phyloP scores from a whole-genome alignment of 2,113 vertebrate genomes.

The Bubo scandiacus region DNA sequence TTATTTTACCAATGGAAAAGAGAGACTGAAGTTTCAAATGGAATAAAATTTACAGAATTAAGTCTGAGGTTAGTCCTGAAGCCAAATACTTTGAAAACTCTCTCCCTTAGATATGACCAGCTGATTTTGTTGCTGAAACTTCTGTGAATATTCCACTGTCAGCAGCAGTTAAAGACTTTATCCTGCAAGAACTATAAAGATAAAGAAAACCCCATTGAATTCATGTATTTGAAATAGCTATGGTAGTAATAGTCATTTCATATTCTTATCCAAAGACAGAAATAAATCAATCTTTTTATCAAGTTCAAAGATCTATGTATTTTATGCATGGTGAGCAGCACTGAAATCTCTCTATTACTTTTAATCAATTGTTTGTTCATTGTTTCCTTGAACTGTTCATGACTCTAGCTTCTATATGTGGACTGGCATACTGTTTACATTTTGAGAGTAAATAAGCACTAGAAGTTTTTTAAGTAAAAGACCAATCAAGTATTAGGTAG shows the following conservation, averaged over 20 bases:
- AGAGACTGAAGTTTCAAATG: not conserved
- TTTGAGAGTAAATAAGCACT: not conserved
- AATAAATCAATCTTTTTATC: not conserved
- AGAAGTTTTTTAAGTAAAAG: not conserved
- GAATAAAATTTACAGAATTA: not conserved
- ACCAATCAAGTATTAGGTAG: not conserved
- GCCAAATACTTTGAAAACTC: not conserved
- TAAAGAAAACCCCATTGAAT: not conserved
- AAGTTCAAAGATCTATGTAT: not conserved
- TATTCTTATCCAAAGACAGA: not conserved
- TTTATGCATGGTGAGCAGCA: not conserved
- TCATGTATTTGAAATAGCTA: not conserved
- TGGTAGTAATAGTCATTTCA: not conserved
- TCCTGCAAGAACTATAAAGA: not conserved
- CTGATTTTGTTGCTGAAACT: not conserved
- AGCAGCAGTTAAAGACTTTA: not conserved
- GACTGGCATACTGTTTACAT: not conserved
- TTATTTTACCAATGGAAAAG: not conserved
- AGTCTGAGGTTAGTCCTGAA: not conserved
- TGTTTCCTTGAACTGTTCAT: not conserved
- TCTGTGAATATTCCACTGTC: not conserved
- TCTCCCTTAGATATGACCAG: not conserved
- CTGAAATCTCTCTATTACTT: not conserved
- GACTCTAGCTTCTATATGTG: not conserved
- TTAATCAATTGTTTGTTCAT: not conserved